Conservation (phyloP, 2,797 vertebrate genomes). For the Melanotaenia maccullochi region DNA sequence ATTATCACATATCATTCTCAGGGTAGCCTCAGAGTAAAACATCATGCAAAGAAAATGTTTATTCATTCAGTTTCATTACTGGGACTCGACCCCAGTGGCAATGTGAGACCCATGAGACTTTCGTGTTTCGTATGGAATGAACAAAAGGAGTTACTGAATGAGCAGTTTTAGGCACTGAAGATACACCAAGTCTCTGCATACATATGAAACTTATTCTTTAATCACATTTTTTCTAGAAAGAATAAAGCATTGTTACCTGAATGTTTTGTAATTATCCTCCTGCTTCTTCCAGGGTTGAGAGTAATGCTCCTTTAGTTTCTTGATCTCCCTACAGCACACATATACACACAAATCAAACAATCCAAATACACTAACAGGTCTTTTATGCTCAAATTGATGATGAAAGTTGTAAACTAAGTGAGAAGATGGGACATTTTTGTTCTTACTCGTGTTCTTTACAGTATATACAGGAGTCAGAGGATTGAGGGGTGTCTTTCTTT, state of each 20-base stretch:
- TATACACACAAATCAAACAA: background rate
- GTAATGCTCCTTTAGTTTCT: conserved; percentile 53
- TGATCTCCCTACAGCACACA: conserved; percentile 64
- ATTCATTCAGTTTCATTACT: background rate
- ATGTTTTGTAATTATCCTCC: conserved; percentile 58
- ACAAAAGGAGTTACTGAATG: background rate
- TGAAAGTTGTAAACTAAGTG: background rate
- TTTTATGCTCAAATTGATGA: background rate
- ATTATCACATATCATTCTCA: background rate
- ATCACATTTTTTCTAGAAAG: background rate
- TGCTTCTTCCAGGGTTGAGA: conserved; percentile 71
- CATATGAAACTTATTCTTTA: background rate
- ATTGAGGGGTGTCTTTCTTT: conserved; percentile 24
- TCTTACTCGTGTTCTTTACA: conserved; percentile 71
- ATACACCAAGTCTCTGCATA: background rate
- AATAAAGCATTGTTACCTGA: conserved; percentile 60
- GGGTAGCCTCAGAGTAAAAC: background rate
- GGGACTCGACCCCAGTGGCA: background rate
- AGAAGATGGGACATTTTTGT: background rate
- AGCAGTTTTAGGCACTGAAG: background rate
- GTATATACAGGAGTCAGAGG: conserved; percentile 41
- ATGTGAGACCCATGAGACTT: background rate
- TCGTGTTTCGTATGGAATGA: background rate
- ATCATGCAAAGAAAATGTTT: background rate
- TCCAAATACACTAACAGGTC: background rate